Evolutionary conservation across 2,888 invertebrate species (phyloP).

Genomic region (Nebria salina): DNA sequence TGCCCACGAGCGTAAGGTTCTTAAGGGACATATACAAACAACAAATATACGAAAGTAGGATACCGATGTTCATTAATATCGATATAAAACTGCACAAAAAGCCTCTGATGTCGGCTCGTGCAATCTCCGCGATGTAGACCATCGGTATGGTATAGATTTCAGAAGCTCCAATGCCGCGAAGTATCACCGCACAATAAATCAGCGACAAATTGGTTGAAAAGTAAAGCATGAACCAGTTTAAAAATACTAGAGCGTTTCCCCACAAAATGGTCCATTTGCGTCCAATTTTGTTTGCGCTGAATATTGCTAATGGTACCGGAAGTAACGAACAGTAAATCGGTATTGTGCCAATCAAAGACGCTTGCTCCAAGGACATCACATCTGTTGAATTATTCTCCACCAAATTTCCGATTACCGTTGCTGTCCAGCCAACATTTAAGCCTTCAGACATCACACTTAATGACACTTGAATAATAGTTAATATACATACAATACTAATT

Average conservation of each 20-base stretch:
- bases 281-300: constrained; percentile 23
- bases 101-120: constrained; percentile 23
- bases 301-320: constrained; percentile 8
- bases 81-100: constrained; percentile 19
- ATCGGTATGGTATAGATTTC: constrained; percentile 9
- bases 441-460: constrained; percentile 28
- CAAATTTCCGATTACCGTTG: constrained; percentile 17
- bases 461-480: constrained; percentile 9
- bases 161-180: constrained; percentile 19
- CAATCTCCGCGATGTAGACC: constrained; percentile 26
- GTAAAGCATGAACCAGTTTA: constrained; percentile 9
- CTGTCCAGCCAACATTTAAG: constrained; percentile 20
- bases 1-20: constrained; percentile 5
- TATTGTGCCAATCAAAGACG: constrained; percentile 25
- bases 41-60: constrained; percentile 24
- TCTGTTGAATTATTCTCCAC: constrained; percentile 4
- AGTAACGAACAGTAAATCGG: constrained; percentile 9
- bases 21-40: neutral
- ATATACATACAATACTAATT: neutral
- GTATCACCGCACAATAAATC: neutral
- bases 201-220: neutral
- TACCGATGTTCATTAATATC: constrained; percentile 31
- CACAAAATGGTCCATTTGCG: constrained; percentile 31
- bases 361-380: constrained; percentile 23
- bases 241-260: neutral